A percentile compares a stretch with the other conserved stretches of the same genome.
phyloP scores from a whole-genome alignment of 2,888 invertebrate genomes.

The Callinectes sapidus region DNA sequence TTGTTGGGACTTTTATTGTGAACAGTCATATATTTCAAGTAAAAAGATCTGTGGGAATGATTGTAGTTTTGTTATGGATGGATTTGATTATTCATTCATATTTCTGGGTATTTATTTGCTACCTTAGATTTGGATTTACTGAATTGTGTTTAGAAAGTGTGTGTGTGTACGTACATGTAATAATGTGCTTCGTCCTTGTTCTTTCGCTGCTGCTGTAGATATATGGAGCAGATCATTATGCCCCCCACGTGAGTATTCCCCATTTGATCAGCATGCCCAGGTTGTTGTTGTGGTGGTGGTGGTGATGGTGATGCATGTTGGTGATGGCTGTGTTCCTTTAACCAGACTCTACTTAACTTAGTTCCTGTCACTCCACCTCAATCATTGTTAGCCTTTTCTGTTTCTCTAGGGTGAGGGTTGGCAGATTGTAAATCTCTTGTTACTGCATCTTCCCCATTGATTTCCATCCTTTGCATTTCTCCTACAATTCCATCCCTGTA shows the following conservation, averaged over 20 bases:
- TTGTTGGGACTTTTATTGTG: neutral
- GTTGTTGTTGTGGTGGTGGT: neutral
- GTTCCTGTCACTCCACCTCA: too few relatives aligned
- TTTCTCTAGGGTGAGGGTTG: too few relatives aligned
- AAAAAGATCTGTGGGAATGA: neutral
- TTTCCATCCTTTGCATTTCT: too few relatives aligned
- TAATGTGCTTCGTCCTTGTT: slow-evolving; percentile 52
- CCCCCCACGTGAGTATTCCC: slow-evolving; percentile 64
- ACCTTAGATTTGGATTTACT: neutral
- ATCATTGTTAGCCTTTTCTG: too few relatives aligned
- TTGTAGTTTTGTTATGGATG: neutral
- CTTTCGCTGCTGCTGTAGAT: slow-evolving; percentile 51
- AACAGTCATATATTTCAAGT: neutral
- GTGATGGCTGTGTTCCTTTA: neutral
- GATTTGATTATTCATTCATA: neutral
- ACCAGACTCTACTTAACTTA: too few relatives aligned
- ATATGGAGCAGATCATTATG: slow-evolving; percentile 70
- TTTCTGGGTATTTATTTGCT: neutral
- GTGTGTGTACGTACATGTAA: slow-evolving; percentile 27
- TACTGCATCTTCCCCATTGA: too few relatives aligned
- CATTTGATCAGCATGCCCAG: neutral
- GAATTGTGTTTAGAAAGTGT: too few relatives aligned
- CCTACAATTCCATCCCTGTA: too few relatives aligned
- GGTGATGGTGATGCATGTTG: neutral
- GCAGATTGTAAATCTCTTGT: too few relatives aligned